Evolutionary conservation across 2,797 vertebrate species (phyloP).

Genomic region (Babyrousa celebensis): DNA sequence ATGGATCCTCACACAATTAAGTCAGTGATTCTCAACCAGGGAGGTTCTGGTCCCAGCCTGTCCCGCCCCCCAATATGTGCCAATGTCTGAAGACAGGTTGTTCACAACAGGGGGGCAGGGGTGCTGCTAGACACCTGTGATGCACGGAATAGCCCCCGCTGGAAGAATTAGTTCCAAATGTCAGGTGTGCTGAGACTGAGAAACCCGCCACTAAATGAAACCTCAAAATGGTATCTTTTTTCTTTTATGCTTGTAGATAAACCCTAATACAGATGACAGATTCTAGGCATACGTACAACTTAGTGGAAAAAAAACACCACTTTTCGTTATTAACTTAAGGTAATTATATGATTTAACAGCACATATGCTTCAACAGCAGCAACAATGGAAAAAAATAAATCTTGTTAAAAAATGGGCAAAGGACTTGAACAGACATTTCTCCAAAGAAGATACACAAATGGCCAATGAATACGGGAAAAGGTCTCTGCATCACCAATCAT

Average conservation of each 20-base stretch:
- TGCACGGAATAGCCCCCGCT: rapidly evolving
- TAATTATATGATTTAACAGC: not conserved
- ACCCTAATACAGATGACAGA: not conserved
- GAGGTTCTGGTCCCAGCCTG: rapidly evolving
- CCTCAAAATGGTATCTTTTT: too few species aligned
- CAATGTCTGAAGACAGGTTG: rapidly evolving
- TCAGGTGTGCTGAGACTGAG: not conserved
- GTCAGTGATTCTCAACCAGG: not conserved
- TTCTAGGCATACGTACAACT: not conserved
- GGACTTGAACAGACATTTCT: not conserved
- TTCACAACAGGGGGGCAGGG: rapidly evolving
- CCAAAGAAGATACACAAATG: too few species aligned
- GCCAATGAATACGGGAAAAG: not conserved
- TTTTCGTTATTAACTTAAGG: not conserved
- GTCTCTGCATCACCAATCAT: not conserved
- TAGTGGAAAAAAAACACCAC: not conserved
- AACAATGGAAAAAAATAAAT: not conserved
- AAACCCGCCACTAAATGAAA: not conserved
- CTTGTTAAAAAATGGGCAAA: not conserved
- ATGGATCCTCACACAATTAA: not conserved
- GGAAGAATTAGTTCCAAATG: rapidly evolving
- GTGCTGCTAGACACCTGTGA: rapidly evolving
- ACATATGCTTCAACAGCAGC: not conserved
- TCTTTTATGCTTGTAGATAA: not conserved
- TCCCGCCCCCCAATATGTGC: rapidly evolving